A percentile compares a stretch with the other conserved stretches of the same genome.
Evolutionary conservation across 2,797 vertebrate genomes (phyloP).

Genomic region (Otus scops): DNA sequence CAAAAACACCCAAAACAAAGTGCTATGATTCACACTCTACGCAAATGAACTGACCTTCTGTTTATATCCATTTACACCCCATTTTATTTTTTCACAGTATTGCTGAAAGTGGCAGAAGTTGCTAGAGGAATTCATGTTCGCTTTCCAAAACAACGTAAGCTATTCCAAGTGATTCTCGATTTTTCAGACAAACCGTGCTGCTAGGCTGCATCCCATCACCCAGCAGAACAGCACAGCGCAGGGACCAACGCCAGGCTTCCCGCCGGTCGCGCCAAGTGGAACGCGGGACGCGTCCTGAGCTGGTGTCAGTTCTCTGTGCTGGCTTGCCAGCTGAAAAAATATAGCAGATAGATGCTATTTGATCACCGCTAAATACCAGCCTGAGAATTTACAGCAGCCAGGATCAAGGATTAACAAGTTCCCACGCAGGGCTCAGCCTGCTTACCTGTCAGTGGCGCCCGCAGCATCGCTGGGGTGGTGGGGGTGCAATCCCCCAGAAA

Average conservation of each 20-base stretch:
- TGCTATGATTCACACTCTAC: not conserved
- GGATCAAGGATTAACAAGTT: not conserved
- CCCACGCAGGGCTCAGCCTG: fast-evolving
- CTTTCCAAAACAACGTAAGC: not conserved
- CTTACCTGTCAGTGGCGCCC: not conserved
- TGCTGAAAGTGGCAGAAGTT: not conserved
- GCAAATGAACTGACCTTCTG: not conserved
- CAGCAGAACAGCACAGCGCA: not conserved
- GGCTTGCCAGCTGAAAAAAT: slow-evolving; percentile 58
- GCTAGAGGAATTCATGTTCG: not conserved
- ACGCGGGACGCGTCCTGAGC: not conserved
- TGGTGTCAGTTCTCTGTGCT: not conserved
- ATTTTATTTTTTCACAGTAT: not conserved
- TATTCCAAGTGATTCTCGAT: not conserved
- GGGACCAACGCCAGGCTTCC: not conserved
- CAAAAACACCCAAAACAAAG: not conserved
- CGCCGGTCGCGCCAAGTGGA: not conserved
- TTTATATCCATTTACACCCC: not conserved
- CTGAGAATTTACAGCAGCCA: not conserved
- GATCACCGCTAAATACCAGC: slow-evolving; percentile 33
- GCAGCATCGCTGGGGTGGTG: fast-evolving
- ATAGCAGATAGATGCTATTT: slow-evolving; percentile 37
- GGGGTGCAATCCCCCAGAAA: not conserved
- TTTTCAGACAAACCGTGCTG: not conserved
- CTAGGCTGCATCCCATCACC: not conserved